Base-by-base conservation (phyloP, 2,113 vertebrate species). In the Dromaius novaehollandiae region DNA sequence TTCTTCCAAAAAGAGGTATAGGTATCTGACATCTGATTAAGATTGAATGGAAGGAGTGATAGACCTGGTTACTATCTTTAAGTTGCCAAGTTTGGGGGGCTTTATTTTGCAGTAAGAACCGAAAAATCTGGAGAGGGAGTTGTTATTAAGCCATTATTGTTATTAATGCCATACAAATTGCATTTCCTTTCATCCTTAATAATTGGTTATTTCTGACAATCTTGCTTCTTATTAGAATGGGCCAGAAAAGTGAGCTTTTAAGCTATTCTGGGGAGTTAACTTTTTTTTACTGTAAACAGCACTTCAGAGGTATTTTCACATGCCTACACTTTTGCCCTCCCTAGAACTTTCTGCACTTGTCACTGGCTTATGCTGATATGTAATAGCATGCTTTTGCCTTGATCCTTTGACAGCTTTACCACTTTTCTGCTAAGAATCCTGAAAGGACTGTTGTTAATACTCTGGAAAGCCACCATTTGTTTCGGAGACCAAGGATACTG, bases 131-230 rank as follows among this genome's bases (percentile, higher is more conserved):
- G 13, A 8, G 6, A 11, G 24, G 3, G 19, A n/a, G 30, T 32
- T 8, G 3, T 69, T 40, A 4, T 74, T 40, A 86, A 51, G 51
- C 60, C 2, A 0, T 4, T 11, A 21, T 50, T 50, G 18, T 55
- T 55, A 26, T 55, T 55, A 55, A 55, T 55, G 53, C 53, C 28
- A 7, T 55, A 55, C 34, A 22, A 32, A 16, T 50, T 69, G 44
- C 44, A 46, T 44, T 40, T 51, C 8, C 38, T 76, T 74, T 63
- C 13, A 3, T 50, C 0, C 0, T 28, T 8, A 17, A 8, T 58
- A 50, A 1, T 4, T 70, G 36, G 11, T 32, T 22, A 0, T 75
- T 22, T 38, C 60, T 60, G 84, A 51, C 42, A 46, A 14, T 82
- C 38, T 20, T 30, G 1, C 11, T 19, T 15, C 3, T 13, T 46